Base-by-base conservation (phyloP, 2,797 vertebrate genomes). In the Sebastes iracundus region DNA sequence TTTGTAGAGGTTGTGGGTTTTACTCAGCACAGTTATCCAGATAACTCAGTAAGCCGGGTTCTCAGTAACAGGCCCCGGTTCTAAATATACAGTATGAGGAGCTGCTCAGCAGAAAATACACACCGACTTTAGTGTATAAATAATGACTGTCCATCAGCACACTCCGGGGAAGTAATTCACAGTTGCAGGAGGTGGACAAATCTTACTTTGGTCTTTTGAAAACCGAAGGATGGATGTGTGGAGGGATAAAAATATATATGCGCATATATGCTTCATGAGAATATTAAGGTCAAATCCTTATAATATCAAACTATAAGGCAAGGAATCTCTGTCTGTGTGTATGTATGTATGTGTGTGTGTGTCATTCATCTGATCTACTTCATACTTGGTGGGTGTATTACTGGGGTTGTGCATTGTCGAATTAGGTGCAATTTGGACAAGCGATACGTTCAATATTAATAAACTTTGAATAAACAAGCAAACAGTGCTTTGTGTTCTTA, bases 81-180 rank as follows among this genome's bases (percentile, higher is more conserved):
- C 58, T 75, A 53, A 75, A 67, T 30, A 6, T 67, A 66, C 27
- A 56, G 12, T 14, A 1, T 10, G 32, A n/a, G 14, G 20, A 4
- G 49, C 14, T 55, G 27, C 27, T 63, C 28, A n/a, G 49, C 25
- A 75, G 52, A 66, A 66, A 64, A 59, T n/a, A 68, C 30, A 69
- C 27, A 18, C 35, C 33, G 52, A 60, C 72, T 33, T 20, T 56
- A n/a, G 46, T 23, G 28, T 30, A 42, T 66, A 63, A 72, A 85
- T 79, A 72, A 79, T 72, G 18, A 53, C 42, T 60, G 63, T 55
- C 49, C 61, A 75, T 46, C 56, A 27, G 16, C 23, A 71, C n/a
- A 53, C 14, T 67, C 10, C 52, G 23, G 53, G n/a, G 38, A 65
- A 53, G 30, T n/a, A 27, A 42, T 30, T 64, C 18, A 52, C 61